Base-by-base conservation (phyloP, 1,140 invertebrate species). In the Cyphomyrmex costatus region DNA sequence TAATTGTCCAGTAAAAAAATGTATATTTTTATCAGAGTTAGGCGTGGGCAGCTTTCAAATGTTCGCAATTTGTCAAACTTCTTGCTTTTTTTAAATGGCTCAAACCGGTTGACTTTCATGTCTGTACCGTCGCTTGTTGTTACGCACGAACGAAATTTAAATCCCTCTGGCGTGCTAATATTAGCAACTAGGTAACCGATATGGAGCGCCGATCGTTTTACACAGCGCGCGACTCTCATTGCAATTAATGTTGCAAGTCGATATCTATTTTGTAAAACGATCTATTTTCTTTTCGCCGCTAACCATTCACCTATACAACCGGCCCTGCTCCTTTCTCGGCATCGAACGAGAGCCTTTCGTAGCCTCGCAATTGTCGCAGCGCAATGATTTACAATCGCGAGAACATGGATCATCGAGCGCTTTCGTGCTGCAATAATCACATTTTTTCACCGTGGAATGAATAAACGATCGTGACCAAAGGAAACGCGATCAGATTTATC, bases 281-380 rank as follows among this genome's bases (percentile, higher is more conserved):
- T 82, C 51, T 21, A 82, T 82, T 60, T 80, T 70, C 42, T 61
- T 53, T 56, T 33, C 51, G 53, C 58, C 71, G 60, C 21, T 36
- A 42, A 46, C 56, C 71, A 21, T 68, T 88, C 63, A 89, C 86
- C 73, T 74, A 87, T 70, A 85, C 36, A 60, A 49, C 1, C 73
- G 60, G n/a, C 42, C 58, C 66, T 58, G 66, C 83, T 58, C 76
- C 86, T 86, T 73, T 68, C 71, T 24, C 86, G 61, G 6, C 12
- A 5, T 63, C 49, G 24, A 79, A 46, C 56, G 46, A 58, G 65
- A 82, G 74, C 63, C 86, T 89, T 89, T 87, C 87, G 14, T 58
- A 60, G 82, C 21, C 24, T 27, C 16, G 46, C 65, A 30, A 76
- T 84, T 51, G 86, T 84, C 80, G 71, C 86, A 42, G 49, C n/a